Conservation (phyloP, 2,888 invertebrate species). For the Cotesia congregata region DNA sequence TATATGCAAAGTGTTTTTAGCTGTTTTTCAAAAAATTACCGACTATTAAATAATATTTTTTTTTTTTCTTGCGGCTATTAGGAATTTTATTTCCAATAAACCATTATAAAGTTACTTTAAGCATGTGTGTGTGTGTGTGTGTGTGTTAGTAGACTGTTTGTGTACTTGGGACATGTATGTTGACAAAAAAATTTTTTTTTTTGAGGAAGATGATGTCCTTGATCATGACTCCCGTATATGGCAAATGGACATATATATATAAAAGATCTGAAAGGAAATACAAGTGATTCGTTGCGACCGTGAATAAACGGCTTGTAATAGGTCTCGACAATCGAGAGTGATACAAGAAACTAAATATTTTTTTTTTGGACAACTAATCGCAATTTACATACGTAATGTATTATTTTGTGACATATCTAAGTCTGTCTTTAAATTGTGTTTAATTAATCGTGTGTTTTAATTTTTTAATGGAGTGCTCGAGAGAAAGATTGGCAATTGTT, state of each 20-base stretch:
- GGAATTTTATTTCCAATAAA: neutral
- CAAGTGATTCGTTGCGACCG: slow-evolving; percentile 24
- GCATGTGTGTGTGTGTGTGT: neutral
- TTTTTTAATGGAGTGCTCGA: neutral
- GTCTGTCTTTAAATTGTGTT: too few species aligned
- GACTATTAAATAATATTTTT: neutral
- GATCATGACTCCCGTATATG: slow-evolving; percentile 11
- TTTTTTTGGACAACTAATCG: slow-evolving; percentile 15
- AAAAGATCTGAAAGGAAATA: slow-evolving; percentile 11
- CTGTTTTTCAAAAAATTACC: neutral
- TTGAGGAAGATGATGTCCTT: slow-evolving; percentile 28
- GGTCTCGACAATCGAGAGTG: slow-evolving; percentile 28
- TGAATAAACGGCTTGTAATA: slow-evolving; percentile 32
- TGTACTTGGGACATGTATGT: neutral
- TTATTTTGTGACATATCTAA: neutral
- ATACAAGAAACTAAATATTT: slow-evolving; percentile 30
- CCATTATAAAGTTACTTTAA: neutral
- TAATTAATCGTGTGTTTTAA: too few species aligned
- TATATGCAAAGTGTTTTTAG: neutral
- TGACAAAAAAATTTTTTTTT: neutral
- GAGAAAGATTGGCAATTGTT: neutral
- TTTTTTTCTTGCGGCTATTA: neutral
- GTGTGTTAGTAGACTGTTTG: neutral
- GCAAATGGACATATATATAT: slow-evolving; percentile 20
- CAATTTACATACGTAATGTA: slow-evolving; percentile 40